Conservation (phyloP, 2,888 invertebrate species). For the Apamea anceps region DNA sequence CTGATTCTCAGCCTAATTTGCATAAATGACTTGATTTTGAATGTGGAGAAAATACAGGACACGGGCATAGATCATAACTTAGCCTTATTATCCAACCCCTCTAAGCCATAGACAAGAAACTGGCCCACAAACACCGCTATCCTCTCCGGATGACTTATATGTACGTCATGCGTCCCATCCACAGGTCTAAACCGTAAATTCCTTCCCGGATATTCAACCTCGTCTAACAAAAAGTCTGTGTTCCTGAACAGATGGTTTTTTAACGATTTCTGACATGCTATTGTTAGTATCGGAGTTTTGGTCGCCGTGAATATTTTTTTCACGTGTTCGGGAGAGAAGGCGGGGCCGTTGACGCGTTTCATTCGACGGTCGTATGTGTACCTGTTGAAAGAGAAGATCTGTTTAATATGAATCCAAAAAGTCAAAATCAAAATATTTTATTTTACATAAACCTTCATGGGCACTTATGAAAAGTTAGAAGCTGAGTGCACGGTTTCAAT, state of each 20-base stretch:
- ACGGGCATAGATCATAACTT: slow-evolving; percentile 73
- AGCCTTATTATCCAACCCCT: slow-evolving; percentile 75
- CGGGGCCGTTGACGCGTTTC: slow-evolving; percentile 78
- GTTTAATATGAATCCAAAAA: not conserved
- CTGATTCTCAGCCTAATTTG: too few relatives aligned
- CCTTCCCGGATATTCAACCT: slow-evolving; percentile 67
- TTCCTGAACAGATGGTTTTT: slow-evolving; percentile 68
- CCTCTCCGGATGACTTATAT: slow-evolving; percentile 89
- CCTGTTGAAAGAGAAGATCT: slow-evolving; percentile 68
- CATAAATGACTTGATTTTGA: too few relatives aligned
- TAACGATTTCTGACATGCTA: slow-evolving; percentile 73
- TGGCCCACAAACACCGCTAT: slow-evolving; percentile 82
- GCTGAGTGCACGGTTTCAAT: too few relatives aligned
- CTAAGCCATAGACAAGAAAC: slow-evolving; percentile 80
- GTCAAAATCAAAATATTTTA: too few relatives aligned
- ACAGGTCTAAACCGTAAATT: slow-evolving; percentile 80
- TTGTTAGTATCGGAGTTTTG: slow-evolving; percentile 73
- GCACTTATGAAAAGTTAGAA: too few relatives aligned
- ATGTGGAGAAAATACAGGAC: not conserved
- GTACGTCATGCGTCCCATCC: slow-evolving; percentile 91
- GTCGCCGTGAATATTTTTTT: slow-evolving; percentile 75
- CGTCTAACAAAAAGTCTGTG: slow-evolving; percentile 77
- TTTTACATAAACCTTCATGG: too few relatives aligned
- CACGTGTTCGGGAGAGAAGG: slow-evolving; percentile 77
- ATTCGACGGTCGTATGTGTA: slow-evolving; percentile 90